Evolutionary conservation across 2,797 vertebrate genomes (phyloP).

Genomic region (Graptemys geographica): DNA sequence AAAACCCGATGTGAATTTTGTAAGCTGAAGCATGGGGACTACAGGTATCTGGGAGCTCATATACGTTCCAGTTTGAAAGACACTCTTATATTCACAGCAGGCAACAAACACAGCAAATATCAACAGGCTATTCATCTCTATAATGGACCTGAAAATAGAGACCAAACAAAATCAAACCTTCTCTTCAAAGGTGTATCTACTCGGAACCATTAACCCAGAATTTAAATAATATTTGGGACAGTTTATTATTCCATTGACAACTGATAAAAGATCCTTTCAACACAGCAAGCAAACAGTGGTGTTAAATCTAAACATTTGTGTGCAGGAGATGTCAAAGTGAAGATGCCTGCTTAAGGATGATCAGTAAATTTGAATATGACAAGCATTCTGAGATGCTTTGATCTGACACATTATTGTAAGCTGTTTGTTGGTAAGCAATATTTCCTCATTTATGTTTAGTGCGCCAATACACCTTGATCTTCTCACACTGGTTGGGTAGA

Average conservation of each 20-base stretch:
- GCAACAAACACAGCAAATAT: constrained; percentile 41
- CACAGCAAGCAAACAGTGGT: not conserved
- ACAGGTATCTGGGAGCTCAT: not conserved
- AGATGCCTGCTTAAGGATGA: not conserved
- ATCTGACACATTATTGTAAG: fast-evolving
- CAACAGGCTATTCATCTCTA: constrained; percentile 57
- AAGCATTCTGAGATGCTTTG: not conserved
- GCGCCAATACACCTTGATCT: not conserved
- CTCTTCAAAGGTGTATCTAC: not conserved
- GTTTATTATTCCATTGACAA: not conserved
- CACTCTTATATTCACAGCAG: constrained; percentile 63
- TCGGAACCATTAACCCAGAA: fast-evolving
- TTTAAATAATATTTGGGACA: not conserved
- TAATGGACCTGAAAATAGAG: not conserved
- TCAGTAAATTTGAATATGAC: no score
- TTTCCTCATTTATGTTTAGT: not conserved
- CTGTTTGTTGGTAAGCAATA: fast-evolving
- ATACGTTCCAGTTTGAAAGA: not conserved
- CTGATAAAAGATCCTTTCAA: not conserved
- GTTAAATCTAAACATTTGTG: fast-evolving
- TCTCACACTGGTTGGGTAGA: fast-evolving
- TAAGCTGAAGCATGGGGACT: not conserved
- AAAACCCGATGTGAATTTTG: not conserved
- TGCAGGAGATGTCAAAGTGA: not conserved
- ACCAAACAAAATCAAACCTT: fast-evolving